These are phyloP conservation scores for Melopsittacus undulatus DNA, from an alignment of 2,797 vertebrate genomes.

Conservation along the genomic window DNA sequence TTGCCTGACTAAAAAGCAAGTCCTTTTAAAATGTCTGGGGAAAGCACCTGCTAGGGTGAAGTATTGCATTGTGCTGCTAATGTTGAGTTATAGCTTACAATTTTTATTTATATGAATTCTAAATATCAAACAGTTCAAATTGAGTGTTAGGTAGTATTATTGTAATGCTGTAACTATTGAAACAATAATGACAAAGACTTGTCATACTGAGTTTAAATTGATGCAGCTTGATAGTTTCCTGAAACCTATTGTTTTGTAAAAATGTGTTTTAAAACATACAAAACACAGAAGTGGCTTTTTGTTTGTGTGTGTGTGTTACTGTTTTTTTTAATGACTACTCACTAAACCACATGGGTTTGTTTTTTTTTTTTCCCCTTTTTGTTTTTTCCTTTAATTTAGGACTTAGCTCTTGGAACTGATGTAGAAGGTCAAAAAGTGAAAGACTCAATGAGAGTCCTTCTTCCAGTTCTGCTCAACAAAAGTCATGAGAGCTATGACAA, in stretches of 20 bases:
- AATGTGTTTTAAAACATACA: background rate
- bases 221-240: background rate
- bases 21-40: background rate
- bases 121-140: background rate
- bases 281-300: background rate
- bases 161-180: background rate
- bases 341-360: background rate
- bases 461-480: conserved; percentile 90
- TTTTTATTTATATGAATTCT: background rate
- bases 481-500: conserved; percentile 87
- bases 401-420: conserved; percentile 90
- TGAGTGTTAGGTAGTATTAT: background rate
- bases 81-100: background rate
- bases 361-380: background rate
- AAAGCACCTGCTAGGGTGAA: background rate
- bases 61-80: background rate
- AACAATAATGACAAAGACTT: background rate
- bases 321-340: background rate
- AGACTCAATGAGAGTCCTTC: conserved; percentile 93
- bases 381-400: conserved; percentile 73
- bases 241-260: background rate
- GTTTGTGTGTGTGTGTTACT: no score
- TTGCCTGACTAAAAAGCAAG: background rate
- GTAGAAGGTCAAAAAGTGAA: conserved; percentile 91
- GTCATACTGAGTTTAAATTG: background rate